Conservation (phyloP, 1,140 invertebrate species). For the Drosophila truncata region DNA sequence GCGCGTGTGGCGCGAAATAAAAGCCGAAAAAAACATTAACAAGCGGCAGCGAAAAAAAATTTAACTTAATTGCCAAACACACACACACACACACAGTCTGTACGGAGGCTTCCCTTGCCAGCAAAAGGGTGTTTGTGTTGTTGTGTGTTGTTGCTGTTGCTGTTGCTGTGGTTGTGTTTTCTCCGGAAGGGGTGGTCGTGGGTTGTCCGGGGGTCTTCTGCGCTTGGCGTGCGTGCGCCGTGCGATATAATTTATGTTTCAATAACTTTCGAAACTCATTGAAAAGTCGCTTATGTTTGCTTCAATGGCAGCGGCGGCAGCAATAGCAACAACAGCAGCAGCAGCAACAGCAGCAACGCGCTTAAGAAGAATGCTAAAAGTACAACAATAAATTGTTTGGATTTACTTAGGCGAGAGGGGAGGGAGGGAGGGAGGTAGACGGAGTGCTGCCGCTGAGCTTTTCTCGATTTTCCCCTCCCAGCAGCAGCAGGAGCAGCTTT, state of each 20-base stretch:
- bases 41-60: conserved; percentile 74
- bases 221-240: conserved; percentile 76
- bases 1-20: conserved; percentile 62
- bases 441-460: conserved; percentile 16
- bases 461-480: conserved; percentile 11
- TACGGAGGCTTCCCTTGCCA: conserved; percentile 26
- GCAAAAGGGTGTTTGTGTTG: conserved; percentile 62
- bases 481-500: conserved; percentile 3
- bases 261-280: conserved; percentile 83
- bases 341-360: conserved; percentile 62
- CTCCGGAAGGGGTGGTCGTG: conserved; percentile 22
- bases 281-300: conserved; percentile 83
- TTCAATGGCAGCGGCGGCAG: conserved; percentile 70
- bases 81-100: conserved; percentile 23
- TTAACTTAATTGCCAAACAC: conserved; percentile 79
- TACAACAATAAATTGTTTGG: conserved; percentile 83
- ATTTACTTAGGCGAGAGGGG: conserved; percentile 66
- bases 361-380: conserved; percentile 81
- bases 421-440: neutral
- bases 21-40: conserved; percentile 62
- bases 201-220: conserved; percentile 33
- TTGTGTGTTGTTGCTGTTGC: conserved; percentile 49
- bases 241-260: conserved; percentile 83
- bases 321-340: conserved; percentile 60
- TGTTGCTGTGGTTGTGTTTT: conserved; percentile 60